Conservation (phyloP, 2,888 invertebrate genomes). For the Stenotaenia linearis region DNA sequence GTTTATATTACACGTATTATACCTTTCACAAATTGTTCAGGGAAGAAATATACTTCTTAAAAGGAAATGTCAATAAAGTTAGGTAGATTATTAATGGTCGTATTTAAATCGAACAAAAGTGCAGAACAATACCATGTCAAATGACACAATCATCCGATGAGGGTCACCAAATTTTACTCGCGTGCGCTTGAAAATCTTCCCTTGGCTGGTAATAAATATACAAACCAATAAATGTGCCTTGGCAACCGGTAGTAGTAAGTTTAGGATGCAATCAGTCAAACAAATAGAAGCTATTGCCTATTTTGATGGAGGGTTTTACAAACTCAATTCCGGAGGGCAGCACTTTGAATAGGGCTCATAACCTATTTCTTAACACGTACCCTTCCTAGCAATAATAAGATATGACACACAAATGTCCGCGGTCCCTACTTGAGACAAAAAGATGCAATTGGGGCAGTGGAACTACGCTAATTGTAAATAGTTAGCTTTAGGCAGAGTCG, state of each 20-base stretch:
- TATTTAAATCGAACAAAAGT: not conserved
- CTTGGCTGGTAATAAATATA: too few species aligned
- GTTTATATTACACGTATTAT: not conserved
- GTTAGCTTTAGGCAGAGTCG: not conserved
- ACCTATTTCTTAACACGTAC: too few species aligned
- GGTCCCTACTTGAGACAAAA: not conserved
- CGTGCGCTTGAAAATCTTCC: not conserved
- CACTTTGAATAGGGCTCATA: not conserved
- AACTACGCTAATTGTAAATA: not conserved
- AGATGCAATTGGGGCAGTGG: not conserved
- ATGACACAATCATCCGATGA: not conserved
- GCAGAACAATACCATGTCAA: not conserved
- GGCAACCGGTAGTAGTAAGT: not conserved
- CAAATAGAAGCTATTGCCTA: not conserved
- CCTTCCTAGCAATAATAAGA: not conserved
- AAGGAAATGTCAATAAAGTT: not conserved
- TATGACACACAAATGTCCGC: not conserved
- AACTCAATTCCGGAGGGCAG: not conserved
- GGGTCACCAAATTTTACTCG: not conserved
- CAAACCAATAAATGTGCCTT: too few species aligned
- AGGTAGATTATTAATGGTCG: not conserved
- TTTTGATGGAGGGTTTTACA: not conserved
- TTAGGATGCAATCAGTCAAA: not conserved
- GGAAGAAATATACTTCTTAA: not conserved
- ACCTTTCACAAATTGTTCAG: too few species aligned